phyloP scores from a whole-genome alignment of 2,888 invertebrate genomes.

The Arge pagana region DNA sequence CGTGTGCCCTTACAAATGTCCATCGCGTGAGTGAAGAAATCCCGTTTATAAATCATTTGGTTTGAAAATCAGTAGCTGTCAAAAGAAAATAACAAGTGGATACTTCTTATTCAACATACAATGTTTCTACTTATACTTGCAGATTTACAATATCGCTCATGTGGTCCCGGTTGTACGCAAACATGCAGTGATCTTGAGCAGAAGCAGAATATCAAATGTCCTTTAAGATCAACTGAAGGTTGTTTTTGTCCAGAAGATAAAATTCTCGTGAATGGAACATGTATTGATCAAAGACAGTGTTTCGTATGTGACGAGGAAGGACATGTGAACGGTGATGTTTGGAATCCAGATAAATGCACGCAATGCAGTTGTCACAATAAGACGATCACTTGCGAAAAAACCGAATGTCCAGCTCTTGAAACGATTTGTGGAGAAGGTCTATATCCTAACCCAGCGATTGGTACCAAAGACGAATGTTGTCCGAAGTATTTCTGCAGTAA shows the following conservation, averaged over 20 bases:
- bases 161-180: slow-evolving; percentile 66
- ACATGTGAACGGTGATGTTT: slow-evolving; percentile 70
- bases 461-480: slow-evolving; percentile 69
- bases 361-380: slow-evolving; percentile 68
- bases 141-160: slow-evolving; percentile 61
- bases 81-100: background rate
- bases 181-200: slow-evolving; percentile 68
- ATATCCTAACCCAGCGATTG: slow-evolving; percentile 61
- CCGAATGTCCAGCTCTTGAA: slow-evolving; percentile 63
- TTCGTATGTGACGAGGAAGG: slow-evolving; percentile 76
- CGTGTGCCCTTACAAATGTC: slow-evolving; percentile 71
- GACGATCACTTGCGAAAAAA: slow-evolving; percentile 67
- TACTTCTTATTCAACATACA: background rate
- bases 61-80: background rate
- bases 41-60: background rate
- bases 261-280: slow-evolving; percentile 73
- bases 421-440: slow-evolving; percentile 68
- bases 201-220: slow-evolving; percentile 53
- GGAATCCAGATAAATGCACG: slow-evolving; percentile 75
- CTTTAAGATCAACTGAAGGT: slow-evolving; percentile 67
- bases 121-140: slow-evolving; percentile 12
- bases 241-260: slow-evolving; percentile 82
- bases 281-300: slow-evolving; percentile 71
- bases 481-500: slow-evolving; percentile 71
- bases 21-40: slow-evolving; percentile 49